phyloP scores from a whole-genome alignment of 1,140 invertebrate species.

The Eumaeus atala region DNA sequence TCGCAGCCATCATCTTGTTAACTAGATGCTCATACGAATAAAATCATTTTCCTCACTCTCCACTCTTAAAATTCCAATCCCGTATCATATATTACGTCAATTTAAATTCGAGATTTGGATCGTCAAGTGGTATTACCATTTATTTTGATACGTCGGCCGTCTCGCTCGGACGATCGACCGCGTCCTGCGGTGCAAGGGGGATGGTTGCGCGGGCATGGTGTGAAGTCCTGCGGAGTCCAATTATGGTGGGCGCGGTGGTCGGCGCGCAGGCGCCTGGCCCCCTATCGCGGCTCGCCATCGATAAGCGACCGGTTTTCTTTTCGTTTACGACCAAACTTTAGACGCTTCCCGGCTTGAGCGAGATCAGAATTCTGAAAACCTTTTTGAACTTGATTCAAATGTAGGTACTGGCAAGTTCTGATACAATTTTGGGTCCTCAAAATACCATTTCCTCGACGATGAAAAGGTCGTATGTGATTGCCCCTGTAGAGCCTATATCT shows the following conservation, averaged over 20 bases:
- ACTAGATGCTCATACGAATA: background rate
- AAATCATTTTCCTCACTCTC: constrained; percentile 3
- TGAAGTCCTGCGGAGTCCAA: constrained; percentile 69
- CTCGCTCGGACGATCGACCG: constrained; percentile 19
- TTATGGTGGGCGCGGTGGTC: constrained; percentile 63
- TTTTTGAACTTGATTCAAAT: constrained; percentile 22
- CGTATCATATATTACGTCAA: constrained; percentile 46
- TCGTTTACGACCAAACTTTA: constrained; percentile 50
- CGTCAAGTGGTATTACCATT: constrained; percentile 43
- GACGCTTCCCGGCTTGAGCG: constrained; percentile 3
- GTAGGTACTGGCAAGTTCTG: constrained; percentile 19
- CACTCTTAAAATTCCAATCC: constrained; percentile 41
- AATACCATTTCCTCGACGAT: no score
- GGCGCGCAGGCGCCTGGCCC: constrained; percentile 53
- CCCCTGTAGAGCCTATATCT: no score
- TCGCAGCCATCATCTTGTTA: background rate
- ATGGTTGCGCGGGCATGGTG: constrained; percentile 45
- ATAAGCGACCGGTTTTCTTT: constrained; percentile 60
- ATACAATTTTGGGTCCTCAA: no score
- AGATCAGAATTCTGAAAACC: background rate
- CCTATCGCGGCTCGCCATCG: constrained; percentile 65
- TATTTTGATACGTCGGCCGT: constrained; percentile 33
- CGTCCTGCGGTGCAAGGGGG: constrained; percentile 22
- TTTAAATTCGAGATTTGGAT: constrained; percentile 34
- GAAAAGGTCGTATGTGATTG: no score